These are phyloP conservation scores for Leptinotarsa rubiginosa DNA, from an alignment of 2,888 invertebrate species.

Conservation along the genomic window DNA sequence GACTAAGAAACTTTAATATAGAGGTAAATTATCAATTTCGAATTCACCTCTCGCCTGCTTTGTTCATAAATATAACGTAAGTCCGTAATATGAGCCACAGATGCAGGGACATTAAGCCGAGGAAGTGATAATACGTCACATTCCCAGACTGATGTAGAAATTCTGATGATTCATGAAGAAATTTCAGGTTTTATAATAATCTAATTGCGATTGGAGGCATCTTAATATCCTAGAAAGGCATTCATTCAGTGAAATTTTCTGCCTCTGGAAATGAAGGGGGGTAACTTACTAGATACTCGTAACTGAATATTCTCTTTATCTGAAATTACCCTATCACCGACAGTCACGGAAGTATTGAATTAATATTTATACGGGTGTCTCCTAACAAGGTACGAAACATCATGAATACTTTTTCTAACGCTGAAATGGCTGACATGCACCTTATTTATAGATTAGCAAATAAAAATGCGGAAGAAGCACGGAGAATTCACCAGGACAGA, in stretches of 20 bases:
- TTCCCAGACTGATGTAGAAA: conserved; percentile 58
- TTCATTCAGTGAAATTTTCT: neutral
- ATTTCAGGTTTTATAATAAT: conserved; percentile 50
- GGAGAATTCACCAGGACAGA: no score
- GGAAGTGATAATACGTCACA: conserved; percentile 59
- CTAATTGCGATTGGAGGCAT: neutral
- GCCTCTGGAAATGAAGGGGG: neutral
- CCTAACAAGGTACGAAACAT: no score
- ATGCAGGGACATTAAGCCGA: conserved; percentile 58
- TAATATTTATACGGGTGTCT: no score
- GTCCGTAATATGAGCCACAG: conserved; percentile 60
- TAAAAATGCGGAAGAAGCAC: no score
- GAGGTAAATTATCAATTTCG: conserved; percentile 56
- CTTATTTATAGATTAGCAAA: no score
- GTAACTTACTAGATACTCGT: no score
- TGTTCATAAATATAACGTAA: conserved; percentile 58
- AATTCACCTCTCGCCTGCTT: conserved; percentile 63
- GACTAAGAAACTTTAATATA: conserved; percentile 49
- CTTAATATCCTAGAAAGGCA: neutral
- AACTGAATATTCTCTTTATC: no score
- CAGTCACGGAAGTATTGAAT: no score
- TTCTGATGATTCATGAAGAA: conserved; percentile 58
- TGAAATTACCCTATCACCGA: no score
- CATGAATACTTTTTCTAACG: no score
- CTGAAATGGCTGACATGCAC: no score